phyloP scores from a whole-genome alignment of 2,888 invertebrate species.

The Coecobrya sp. region DNA sequence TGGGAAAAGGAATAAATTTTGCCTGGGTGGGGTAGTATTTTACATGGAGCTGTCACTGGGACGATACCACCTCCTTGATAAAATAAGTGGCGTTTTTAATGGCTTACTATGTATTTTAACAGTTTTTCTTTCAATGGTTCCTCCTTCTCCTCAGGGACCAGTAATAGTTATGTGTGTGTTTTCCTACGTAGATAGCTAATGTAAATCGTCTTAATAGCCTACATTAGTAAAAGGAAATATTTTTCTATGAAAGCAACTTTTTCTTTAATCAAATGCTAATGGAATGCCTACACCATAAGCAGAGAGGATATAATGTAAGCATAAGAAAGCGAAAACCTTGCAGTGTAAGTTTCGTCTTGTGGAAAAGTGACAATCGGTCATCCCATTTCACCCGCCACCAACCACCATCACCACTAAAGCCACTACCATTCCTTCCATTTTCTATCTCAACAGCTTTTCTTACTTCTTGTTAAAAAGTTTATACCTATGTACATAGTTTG shows the following conservation, averaged over 20 bases:
- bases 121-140: background rate
- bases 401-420: background rate
- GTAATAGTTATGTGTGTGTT: background rate
- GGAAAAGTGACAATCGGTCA: slow-evolving; percentile 46
- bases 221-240: background rate
- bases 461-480: slow-evolving; percentile 20
- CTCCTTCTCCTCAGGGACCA: background rate
- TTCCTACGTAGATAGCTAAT: background rate
- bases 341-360: background rate
- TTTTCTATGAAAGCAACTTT: too few species aligned
- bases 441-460: background rate
- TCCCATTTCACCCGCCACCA: slow-evolving; percentile 7
- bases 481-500: too few species aligned
- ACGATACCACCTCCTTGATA: background rate
- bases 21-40: slow-evolving; percentile 33
- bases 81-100: slow-evolving; percentile 47
- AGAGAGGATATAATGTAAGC: background rate
- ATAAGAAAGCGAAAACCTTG: background rate
- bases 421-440: background rate
- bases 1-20: slow-evolving; percentile 34
- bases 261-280: too few species aligned
- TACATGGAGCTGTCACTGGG: slow-evolving; percentile 28
- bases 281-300: too few species aligned
- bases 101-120: background rate
- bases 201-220: background rate